A percentile compares a stretch with the other conserved stretches of the same genome.
Evolutionary conservation across 2,113 vertebrate species (phyloP).

Genomic region (Ahaetulla prasina): DNA sequence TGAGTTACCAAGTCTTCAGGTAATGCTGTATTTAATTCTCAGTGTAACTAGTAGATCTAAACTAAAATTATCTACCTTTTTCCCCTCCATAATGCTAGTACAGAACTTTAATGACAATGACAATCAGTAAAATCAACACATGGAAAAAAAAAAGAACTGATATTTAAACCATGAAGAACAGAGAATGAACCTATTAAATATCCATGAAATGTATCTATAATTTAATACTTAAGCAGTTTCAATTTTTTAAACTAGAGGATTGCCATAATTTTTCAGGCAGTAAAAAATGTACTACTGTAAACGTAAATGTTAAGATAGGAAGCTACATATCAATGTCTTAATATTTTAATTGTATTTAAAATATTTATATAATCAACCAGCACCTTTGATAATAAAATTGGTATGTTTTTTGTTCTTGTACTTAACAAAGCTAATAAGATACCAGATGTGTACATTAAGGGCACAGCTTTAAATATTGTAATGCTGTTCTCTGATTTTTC

Average conservation of each 20-base stretch:
- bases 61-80: neutral
- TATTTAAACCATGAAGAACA: neutral
- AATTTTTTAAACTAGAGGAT: neutral
- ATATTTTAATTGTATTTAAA: neutral
- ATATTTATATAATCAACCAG: neutral
- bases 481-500: neutral
- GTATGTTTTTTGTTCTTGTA: neutral
- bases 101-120: neutral
- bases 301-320: neutral
- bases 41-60: neutral
- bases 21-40: neutral
- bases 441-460: neutral
- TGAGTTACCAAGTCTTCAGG: neutral
- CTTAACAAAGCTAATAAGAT: neutral
- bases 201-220: neutral
- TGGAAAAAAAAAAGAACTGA: neutral
- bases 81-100: neutral
- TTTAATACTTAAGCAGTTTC: neutral
- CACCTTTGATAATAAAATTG: rapidly evolving
- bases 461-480: neutral
- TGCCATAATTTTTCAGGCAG: neutral
- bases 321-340: neutral
- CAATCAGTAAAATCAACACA: neutral
- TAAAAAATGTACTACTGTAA: neutral
- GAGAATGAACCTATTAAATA: neutral